Conservation (phyloP, 2,888 invertebrate genomes). For the Zonitis immaculata region DNA sequence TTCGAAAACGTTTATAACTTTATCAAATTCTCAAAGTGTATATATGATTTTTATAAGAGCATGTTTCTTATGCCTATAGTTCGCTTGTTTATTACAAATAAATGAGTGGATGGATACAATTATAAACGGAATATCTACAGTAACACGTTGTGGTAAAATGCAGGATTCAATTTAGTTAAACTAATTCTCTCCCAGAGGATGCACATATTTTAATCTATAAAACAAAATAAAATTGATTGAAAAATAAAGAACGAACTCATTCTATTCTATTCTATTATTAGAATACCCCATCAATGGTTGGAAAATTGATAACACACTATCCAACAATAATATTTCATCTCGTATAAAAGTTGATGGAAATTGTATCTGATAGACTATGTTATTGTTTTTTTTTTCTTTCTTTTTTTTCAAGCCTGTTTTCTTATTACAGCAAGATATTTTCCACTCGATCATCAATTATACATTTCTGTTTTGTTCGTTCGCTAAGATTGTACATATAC, state of each 20-base stretch:
- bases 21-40: slow-evolving; percentile 9
- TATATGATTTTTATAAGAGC: slow-evolving; percentile 7
- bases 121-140: too few species aligned
- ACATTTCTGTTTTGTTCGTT: background rate
- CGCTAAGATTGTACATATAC: background rate
- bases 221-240: too few species aligned
- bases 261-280: background rate
- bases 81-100: too few species aligned
- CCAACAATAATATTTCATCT: background rate
- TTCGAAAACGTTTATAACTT: slow-evolving; percentile 13
- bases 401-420: background rate
- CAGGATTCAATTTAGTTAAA: too few species aligned
- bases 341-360: background rate
- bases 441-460: background rate
- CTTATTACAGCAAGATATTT: background rate
- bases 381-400: background rate
- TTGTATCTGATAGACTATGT: background rate
- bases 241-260: background rate
- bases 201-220: too few species aligned
- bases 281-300: background rate
- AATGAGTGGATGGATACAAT: too few species aligned
- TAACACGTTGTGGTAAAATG: too few species aligned
- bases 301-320: background rate
- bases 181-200: too few species aligned
- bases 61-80: slow-evolving; percentile 1